Base-by-base conservation (phyloP, 2,113 vertebrate species). In the Mesembrinibis cayennensis region DNA sequence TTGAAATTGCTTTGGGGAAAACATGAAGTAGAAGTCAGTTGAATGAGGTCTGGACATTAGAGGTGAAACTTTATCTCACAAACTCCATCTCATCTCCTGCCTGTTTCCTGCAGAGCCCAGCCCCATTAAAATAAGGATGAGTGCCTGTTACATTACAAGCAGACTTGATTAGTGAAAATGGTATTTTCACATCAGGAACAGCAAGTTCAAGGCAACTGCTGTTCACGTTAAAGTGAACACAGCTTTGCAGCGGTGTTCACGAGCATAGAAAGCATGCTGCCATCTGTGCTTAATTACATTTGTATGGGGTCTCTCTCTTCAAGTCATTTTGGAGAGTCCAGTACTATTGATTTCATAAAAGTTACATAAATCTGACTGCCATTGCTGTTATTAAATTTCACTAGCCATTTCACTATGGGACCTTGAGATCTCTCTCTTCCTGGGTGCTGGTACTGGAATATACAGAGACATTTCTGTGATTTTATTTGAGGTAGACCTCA, bases 341-440 rank as follows among this genome's bases (percentile, higher is more conserved):
- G 81, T 87, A 73, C 59, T 97, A 95, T 80, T 94, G 95, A 91
- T 95, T 97, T 88, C 84, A 87, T 91, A 70, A 87, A 96, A 95
- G 91, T 95, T 93, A 85, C 78, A 93, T 95, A 94, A 97, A 97
- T 94, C 87, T 96, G 93, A 82, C 87, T 96, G 89, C 70, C 62
- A 65, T 8, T 80, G 44, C 40, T 66, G 38, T 58, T 95, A 93
- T 83, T 95, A 91, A 79, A 94, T 94, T 96, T 97, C 93, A 77
- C 36, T 69, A 45, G 25, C 38, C 0, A 0, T 87, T 94, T 95
- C 82, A 66, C 11, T 47, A 42, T 23, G 32, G 67, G 55, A 81
- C 78, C 62, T 86, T 95, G 84, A 90, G 38, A 65, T 70, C 9
- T 87, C 40, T 72, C 47, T 77, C 63, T 73, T 89, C 36, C 44